phyloP scores from a whole-genome alignment of 1,140 invertebrate species.

The Rhagoletis pomonella region DNA sequence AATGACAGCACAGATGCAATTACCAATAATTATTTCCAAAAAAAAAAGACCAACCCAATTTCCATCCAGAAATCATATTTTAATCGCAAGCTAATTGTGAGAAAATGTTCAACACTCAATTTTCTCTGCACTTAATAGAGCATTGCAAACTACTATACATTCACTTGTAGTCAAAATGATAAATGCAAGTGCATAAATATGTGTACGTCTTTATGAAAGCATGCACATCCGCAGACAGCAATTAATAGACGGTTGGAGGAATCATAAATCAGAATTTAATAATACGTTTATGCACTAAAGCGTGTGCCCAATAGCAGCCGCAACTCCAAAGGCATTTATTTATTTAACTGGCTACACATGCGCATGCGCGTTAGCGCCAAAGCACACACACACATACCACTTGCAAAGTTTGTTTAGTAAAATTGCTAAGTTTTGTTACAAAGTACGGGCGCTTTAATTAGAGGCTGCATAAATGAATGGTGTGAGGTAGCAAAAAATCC shows the following conservation, averaged over 20 bases:
- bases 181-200: neutral
- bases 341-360: neutral
- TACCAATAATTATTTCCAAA: too few relatives aligned
- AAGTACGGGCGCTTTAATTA: neutral
- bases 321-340: neutral
- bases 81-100: neutral
- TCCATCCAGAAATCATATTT: neutral
- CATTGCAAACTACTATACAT: neutral
- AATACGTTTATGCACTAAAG: constrained; percentile 24
- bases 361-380: neutral
- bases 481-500: neutral
- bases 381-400: neutral
- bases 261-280: constrained; percentile 43
- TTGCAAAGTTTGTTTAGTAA: neutral
- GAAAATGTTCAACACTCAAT: neutral
- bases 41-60: neutral
- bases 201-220: neutral
- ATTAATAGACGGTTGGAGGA: neutral
- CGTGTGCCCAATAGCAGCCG: constrained; percentile 2
- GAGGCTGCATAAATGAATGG: neutral
- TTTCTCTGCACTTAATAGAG: constrained; percentile 20
- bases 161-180: neutral
- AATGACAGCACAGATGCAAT: too few relatives aligned
- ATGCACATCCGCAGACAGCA: neutral
- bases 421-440: neutral